Evolutionary conservation across 2,113 vertebrate genomes (phyloP).

Genomic region (Ammospiza caudacuta): DNA sequence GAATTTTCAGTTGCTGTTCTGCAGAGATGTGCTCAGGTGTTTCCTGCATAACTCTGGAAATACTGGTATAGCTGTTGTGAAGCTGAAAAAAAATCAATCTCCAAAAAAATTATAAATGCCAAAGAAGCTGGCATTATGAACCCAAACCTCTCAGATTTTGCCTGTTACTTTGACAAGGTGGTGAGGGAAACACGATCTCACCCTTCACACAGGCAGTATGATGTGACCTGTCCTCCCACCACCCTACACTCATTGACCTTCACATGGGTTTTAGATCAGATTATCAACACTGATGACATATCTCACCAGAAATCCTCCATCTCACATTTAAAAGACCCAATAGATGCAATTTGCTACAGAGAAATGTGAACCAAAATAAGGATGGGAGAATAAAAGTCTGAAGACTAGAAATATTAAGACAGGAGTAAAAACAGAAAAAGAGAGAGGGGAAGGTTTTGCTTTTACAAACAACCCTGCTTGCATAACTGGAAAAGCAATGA

Average conservation of each 20-base stretch:
- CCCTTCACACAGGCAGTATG: neutral
- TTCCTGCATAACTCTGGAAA: neutral
- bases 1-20: neutral
- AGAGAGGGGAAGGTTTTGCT: neutral
- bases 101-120: neutral
- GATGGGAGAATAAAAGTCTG: neutral
- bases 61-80: neutral
- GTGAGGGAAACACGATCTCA: neutral
- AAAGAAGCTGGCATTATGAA: neutral
- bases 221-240: neutral
- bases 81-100: neutral
- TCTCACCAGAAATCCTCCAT: neutral
- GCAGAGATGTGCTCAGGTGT: fast-evolving
- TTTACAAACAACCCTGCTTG: neutral
- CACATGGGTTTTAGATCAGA: neutral
- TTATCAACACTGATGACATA: neutral
- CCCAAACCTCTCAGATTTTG: neutral
- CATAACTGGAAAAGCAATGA: neutral
- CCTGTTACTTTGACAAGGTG: neutral
- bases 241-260: neutral
- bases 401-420: neutral
- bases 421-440: neutral
- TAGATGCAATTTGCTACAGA: neutral
- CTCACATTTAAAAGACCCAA: neutral
- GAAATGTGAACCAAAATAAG: neutral